Base-by-base conservation (phyloP, 2,113 vertebrate species). In the Nymphicus hollandicus region DNA sequence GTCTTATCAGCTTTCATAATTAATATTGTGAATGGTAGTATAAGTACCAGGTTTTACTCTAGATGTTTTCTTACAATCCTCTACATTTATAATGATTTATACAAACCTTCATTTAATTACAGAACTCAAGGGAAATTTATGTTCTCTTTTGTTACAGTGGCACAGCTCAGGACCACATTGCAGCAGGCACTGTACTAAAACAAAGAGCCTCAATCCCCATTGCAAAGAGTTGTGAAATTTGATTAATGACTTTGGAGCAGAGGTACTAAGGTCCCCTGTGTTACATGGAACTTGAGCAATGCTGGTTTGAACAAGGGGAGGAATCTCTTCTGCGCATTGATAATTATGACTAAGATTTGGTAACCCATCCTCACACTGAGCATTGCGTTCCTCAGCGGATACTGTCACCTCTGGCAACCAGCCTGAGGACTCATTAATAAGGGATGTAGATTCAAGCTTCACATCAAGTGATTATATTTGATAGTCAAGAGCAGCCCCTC, bases 101-200 rank as follows among this genome's bases (percentile, higher is more conserved):
- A 91, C 52, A 93, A 91, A 80, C 55, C 25, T 86, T 63, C 93
- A 83, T 81, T 95, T 95, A 96, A 96, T 96, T 95, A 94, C 84
- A 91, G 65, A 72, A 46, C 92, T 96, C 92, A 69, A 91, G 81
- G 81, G 91, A 96, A 96, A 88, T 93, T 50, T 17, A 4, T 60
- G 10, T 79, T 85, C 73, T 39, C 50, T 53, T 82, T 73, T 60
- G 55, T 79, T 82, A 44, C 3, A 1, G 44, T 31, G 71, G 61
- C 65, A 69, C 35, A 88, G 65, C 60, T 64, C 70, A 50, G 70
- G 70, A 68, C 41, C 23, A 76, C 47, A 13, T 10, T 49, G 72
- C 53, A 77, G 49, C 69, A 69, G 64, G 20, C 46, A 35, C 49
- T 17, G 28, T 41, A 41, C 0, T 7, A 70, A 83, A 89, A 41